Conservation (phyloP, 64 coral and sea anemone genomes). For the Catalaphyllia jardinei region DNA sequence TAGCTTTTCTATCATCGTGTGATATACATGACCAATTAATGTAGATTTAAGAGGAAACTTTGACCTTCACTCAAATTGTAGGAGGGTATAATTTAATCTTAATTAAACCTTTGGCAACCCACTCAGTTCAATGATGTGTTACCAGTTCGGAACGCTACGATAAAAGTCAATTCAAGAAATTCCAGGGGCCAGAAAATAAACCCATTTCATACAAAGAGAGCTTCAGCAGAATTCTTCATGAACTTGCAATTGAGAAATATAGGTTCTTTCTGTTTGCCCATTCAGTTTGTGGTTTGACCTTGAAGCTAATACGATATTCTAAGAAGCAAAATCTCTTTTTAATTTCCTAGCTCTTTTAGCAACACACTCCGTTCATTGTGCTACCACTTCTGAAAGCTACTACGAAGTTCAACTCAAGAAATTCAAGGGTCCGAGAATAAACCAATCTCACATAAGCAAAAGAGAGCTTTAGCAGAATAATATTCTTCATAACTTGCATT, state of each 20-base stretch:
- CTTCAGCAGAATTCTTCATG: neutral
- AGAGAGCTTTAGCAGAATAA: neutral
- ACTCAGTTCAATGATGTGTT: neutral
- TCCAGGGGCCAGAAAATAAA: neutral
- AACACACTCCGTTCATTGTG: neutral
- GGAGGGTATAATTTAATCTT: neutral
- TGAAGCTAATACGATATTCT: neutral
- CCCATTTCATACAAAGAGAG: neutral
- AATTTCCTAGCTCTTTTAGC: neutral
- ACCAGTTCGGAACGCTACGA: neutral
- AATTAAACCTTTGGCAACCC: neutral
- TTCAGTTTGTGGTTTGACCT: conserved; percentile 31
- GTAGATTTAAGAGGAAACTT: neutral
- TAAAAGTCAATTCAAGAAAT: neutral
- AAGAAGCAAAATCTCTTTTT: neutral
- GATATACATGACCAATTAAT: conserved; percentile 35
- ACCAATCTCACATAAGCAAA: neutral
- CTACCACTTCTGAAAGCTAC: neutral
- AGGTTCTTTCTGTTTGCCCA: neutral
- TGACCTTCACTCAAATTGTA: conserved; percentile 16
- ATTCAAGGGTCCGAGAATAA: neutral
- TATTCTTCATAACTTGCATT: neutral
- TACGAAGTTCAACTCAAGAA: neutral
- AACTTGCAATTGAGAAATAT: neutral
- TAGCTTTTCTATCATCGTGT: conserved; percentile 25